Base-by-base conservation (phyloP, 2,797 vertebrate genomes). In the Salmo trutta region DNA sequence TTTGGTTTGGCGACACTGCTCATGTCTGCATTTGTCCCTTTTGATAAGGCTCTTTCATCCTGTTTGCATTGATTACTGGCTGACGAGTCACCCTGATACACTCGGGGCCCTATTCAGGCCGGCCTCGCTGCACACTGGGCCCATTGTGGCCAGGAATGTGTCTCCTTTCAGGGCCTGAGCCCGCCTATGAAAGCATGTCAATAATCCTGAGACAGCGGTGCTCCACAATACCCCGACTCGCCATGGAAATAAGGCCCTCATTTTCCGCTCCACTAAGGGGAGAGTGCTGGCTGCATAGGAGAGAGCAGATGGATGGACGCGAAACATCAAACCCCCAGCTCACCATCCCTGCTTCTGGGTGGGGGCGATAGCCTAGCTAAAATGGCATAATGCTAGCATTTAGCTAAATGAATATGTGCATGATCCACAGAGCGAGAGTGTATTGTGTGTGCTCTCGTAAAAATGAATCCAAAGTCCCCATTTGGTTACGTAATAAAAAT, bases 51-150 rank as follows among this genome's bases (percentile, higher is more conserved):
- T 79, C 91, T 93, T 94, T 95, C 94, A 93, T 95, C 91, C 91
- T 93, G 93, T 93, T 94, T 94, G 94, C 92, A 92, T 93, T 95
- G 94, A 95, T 94, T 93, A 91, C 90, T 90, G 93, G 87, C 91
- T 89, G 92, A 93, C 88, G 86, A 93, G 91, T 92, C 91, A 90
- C 93, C 89, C 91, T 78, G 88, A 93, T 94, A 91, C 90, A 91
- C 91, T 92, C 87, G 85, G 87, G 89, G 77, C 86, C 81, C 82
- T 75, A 81, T 95, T 95, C 93, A 91, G 88, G 78, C 79, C 83
- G 82, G 89, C 90, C 92, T 90, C 89, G 83, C 91, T 87, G 91
- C 92, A 94, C 93, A 94, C 90, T 94, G 92, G 91, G 87, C 79
- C 91, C 81, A 91, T 95, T 96, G 94, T 96, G 89, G 90, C 70